phyloP scores from a whole-genome alignment of 2,113 vertebrate species.

The Phalacrocorax pelagicus region DNA sequence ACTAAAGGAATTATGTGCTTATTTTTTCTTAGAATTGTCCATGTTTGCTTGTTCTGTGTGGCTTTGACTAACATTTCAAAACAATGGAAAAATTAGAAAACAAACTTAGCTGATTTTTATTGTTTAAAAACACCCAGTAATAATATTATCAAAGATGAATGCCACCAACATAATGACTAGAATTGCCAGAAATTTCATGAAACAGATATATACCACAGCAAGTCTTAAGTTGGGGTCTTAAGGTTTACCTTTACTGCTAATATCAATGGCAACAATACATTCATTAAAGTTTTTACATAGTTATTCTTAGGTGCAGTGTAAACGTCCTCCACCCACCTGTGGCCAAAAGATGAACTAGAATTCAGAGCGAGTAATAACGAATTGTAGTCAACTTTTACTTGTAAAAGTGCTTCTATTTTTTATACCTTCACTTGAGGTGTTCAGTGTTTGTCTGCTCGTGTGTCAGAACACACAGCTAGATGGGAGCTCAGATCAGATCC shows the following conservation, averaged over 20 bases:
- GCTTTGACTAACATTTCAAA: not conserved
- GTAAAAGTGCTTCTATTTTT: not conserved
- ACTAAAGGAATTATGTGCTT: not conserved
- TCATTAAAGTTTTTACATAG: not conserved
- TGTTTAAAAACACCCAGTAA: not conserved
- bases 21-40: not conserved
- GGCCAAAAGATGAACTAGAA: not conserved
- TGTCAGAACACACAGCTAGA: not conserved
- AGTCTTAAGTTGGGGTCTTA: not conserved
- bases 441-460: not conserved
- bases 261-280: not conserved
- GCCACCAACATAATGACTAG: not conserved
- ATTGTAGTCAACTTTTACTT: not conserved
- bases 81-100: not conserved
- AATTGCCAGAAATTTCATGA: not conserved
- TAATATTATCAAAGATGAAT: not conserved
- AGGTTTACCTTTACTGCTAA: not conserved
- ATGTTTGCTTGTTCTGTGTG: not conserved
- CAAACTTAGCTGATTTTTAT: not conserved
- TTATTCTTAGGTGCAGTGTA: not conserved
- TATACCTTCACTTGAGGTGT: not conserved
- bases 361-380: not conserved
- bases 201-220: not conserved
- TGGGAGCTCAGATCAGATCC: not conserved
- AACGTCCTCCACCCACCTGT: not conserved